Base-by-base conservation (phyloP, 2,888 invertebrate species). In the Odontocerum albicorne region DNA sequence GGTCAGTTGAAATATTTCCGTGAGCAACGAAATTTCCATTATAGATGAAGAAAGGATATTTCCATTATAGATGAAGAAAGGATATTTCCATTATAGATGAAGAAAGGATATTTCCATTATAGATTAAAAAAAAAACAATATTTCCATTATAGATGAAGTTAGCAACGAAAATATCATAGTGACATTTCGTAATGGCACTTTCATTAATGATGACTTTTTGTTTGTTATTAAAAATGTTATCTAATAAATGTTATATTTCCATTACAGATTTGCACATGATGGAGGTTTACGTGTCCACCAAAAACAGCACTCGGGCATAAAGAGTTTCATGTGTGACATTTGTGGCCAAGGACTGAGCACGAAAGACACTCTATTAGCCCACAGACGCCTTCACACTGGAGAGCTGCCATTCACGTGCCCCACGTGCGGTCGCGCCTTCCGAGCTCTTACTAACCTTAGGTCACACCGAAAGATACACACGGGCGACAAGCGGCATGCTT, bases 281-380 rank as follows among this genome's bases (percentile, higher is more conserved):
- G 43, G 40, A 4, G 43, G 49, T 4, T 40, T 57, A 3, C 32
- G 43, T 4, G 35, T 35, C 15, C 60, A 60, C 27, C 22, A 42
- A 27, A 42, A 38, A 15, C 55, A 27, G 4, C 60, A 60, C 47
- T 20, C 51, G 1, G 52, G 49, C 4, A 22, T 19, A 8, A 52
- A 52, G 39, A 35, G 27, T 13, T 57, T 57, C 33, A 46, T 60
- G 16, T 60, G 60, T 17, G 60, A 60, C 10, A 39, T 55, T 15
- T 60, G 60, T 36, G 60, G 60, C 4, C 52, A 54, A 38, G 60
- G 38, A 2, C 27, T 60, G 36, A 57, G 57, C 43, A 57, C 60
- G 2, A 45, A 46, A 8, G 60, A 57, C n/a, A 60, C 60, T 2
- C 39, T 60, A 32, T 27, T 19, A 2, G 55, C 60, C 2, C 60